phyloP scores from a whole-genome alignment of 1,140 invertebrate species.

The Drosophila subobscura region DNA sequence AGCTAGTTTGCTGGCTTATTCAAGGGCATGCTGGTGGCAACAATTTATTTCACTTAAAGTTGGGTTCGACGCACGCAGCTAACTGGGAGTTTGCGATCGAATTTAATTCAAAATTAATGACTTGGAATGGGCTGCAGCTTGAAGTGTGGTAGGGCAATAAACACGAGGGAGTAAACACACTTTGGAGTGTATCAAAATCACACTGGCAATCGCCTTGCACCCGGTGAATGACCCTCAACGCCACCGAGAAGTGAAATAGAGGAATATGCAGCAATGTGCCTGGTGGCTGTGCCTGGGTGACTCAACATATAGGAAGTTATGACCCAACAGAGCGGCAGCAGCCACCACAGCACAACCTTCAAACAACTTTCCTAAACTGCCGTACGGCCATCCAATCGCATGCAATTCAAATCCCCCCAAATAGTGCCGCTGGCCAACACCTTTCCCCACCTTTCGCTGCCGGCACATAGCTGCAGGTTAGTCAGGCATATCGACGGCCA shows the following conservation, averaged over 20 bases:
- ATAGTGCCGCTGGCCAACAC: constrained; percentile 46
- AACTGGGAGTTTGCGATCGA: too few species aligned
- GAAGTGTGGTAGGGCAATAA: too few species aligned
- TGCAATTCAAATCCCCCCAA: constrained; percentile 42
- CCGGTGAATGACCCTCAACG: constrained; percentile 19
- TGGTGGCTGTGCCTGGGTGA: not conserved
- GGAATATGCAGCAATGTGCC: not conserved
- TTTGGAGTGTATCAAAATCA: too few species aligned
- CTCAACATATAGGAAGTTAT: constrained; percentile 36
- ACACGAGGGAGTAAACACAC: too few species aligned
- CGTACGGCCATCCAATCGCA: constrained; percentile 14
- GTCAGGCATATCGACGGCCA: constrained; percentile 64
- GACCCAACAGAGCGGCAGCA: constrained; percentile 41
- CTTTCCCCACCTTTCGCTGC: constrained; percentile 74
- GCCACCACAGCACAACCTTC: constrained; percentile 48
- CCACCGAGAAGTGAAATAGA: constrained; percentile 9
- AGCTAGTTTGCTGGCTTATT: too few species aligned
- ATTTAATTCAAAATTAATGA: too few species aligned
- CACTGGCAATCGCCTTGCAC: too few species aligned
- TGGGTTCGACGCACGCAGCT: too few species aligned
- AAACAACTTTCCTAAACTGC: constrained; percentile 67
- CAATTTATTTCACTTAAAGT: too few species aligned
- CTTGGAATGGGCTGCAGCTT: too few species aligned
- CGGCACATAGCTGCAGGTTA: constrained; percentile 71
- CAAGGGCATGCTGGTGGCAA: too few species aligned